phyloP scores from a whole-genome alignment of 2,888 invertebrate genomes.

The Meta bourneti region DNA sequence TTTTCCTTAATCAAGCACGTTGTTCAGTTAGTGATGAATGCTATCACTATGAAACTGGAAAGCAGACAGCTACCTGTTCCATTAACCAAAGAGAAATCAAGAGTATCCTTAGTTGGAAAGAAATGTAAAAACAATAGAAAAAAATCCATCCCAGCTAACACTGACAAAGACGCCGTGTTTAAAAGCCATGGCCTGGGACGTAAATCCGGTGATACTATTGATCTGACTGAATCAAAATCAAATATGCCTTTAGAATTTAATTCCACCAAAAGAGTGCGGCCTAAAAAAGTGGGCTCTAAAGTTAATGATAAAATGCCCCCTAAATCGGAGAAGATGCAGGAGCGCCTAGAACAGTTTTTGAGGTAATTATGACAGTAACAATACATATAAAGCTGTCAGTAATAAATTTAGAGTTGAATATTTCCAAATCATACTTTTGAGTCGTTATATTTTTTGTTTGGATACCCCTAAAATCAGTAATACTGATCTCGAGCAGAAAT shows the following conservation, averaged over 20 bases:
- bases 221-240: conserved; percentile 33
- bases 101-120: conserved; percentile 35
- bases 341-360: conserved; percentile 72
- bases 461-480: no score
- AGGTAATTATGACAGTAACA: conserved; percentile 61
- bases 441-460: no score
- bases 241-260: conserved; percentile 3
- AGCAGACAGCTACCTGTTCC: conserved; percentile 52
- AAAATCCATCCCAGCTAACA: conserved; percentile 50
- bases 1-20: conserved; percentile 54
- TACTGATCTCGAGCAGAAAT: neutral
- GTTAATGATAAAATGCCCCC: conserved; percentile 81
- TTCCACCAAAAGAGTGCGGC: conserved; percentile 52
- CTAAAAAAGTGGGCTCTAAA: conserved; percentile 48
- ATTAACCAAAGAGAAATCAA: conserved; percentile 51
- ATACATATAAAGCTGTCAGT: conserved; percentile 16
- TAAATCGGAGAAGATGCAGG: conserved; percentile 71
- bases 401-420: neutral
- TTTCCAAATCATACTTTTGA: no score
- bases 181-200: conserved; percentile 71
- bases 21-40: conserved; percentile 67
- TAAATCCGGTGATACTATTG: conserved; percentile 55
- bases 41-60: conserved; percentile 73
- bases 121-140: conserved; percentile 62
- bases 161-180: conserved; percentile 73